Percentiles rank a stretch among this genome's conserved stretches.
Evolutionary conservation across 2,797 vertebrate genomes (phyloP).

Genomic region (Poecilia picta): DNA sequence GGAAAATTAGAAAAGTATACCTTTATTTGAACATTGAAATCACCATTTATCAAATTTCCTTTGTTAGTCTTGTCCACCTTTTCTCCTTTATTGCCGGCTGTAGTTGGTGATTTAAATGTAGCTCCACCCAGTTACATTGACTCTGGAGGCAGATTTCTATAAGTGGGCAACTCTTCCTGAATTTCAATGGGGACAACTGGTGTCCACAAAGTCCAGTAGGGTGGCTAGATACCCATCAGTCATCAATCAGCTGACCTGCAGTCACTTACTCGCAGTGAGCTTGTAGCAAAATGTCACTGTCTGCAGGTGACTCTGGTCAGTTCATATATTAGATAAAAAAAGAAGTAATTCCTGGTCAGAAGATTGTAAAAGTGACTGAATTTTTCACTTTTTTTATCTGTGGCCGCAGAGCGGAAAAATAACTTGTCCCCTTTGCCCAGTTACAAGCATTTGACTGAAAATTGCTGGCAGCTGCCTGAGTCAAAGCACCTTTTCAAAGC

Average conservation of each 20-base stretch:
- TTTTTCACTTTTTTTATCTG: conserved; percentile 20
- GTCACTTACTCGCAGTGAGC: conserved; percentile 21
- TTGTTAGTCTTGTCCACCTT: neutral
- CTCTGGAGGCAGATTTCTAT: conserved; percentile 3
- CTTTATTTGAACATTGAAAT: neutral
- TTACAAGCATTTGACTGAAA: conserved; percentile 19
- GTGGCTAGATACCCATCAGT: conserved; percentile 26
- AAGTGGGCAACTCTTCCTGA: conserved; percentile 60
- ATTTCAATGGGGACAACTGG: conserved; percentile 53
- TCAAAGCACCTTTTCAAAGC: conserved; percentile 24
- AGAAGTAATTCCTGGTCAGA: neutral
- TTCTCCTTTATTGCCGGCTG: neutral
- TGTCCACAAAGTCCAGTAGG: conserved; percentile 41
- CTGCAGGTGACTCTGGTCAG: neutral
- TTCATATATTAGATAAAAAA: conserved; percentile 15
- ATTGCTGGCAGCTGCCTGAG: conserved; percentile 3
- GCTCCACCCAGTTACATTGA: conserved; percentile 23
- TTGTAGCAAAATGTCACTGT: conserved; percentile 10
- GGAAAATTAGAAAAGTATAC: neutral
- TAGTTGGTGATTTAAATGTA: neutral
- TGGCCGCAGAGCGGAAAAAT: conserved; percentile 17
- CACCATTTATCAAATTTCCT: neutral
- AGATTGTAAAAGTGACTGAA: conserved; percentile 9
- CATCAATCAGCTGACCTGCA: conserved; percentile 44
- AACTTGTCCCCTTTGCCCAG: conserved; percentile 2